A percentile compares a stretch with the other conserved stretches of the same genome.
Evolutionary conservation across 1,140 invertebrate genomes (phyloP).

Genomic region (Drepana arcuata): DNA sequence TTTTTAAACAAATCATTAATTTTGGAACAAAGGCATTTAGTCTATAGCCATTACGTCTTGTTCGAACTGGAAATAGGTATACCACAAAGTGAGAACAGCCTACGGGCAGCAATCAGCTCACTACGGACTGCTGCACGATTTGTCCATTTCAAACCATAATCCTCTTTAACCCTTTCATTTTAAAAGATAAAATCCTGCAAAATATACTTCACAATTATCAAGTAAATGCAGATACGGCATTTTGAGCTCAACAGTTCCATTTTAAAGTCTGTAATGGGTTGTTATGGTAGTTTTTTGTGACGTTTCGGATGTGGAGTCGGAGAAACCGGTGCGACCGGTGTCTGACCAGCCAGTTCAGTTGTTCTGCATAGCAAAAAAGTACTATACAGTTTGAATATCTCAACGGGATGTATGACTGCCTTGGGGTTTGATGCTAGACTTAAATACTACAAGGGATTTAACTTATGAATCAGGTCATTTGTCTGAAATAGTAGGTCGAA

Average conservation of each 20-base stretch:
- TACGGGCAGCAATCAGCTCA: constrained; percentile 20
- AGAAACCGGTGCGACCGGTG: constrained; percentile 49
- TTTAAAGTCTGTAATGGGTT: constrained; percentile 5
- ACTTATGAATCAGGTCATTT: constrained; percentile 27
- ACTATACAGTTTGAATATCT: too few species aligned
- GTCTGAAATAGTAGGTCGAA: constrained; percentile 2
- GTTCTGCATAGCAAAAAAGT: constrained; percentile 46
- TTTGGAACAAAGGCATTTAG: too few species aligned
- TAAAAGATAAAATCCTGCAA: constrained; percentile 13
- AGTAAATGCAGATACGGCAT: not conserved
- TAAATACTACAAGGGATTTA: constrained; percentile 29
- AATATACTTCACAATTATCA: not conserved
- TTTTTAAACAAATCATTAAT: too few species aligned
- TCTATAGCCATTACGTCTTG: too few species aligned
- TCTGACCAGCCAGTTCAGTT: constrained; percentile 28
- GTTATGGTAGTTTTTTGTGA: not conserved
- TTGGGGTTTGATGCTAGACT: too few species aligned
- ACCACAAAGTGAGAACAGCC: too few species aligned
- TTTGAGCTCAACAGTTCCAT: not conserved
- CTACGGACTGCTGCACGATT: constrained; percentile 8
- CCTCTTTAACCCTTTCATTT: constrained; percentile 7
- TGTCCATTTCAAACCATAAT: constrained; percentile 8
- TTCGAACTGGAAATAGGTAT: too few species aligned
- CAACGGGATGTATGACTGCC: too few species aligned
- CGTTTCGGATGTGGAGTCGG: constrained; percentile 2